Evolutionary conservation across 1,140 invertebrate genomes (phyloP).

Genomic region (Ectropis grisescens): DNA sequence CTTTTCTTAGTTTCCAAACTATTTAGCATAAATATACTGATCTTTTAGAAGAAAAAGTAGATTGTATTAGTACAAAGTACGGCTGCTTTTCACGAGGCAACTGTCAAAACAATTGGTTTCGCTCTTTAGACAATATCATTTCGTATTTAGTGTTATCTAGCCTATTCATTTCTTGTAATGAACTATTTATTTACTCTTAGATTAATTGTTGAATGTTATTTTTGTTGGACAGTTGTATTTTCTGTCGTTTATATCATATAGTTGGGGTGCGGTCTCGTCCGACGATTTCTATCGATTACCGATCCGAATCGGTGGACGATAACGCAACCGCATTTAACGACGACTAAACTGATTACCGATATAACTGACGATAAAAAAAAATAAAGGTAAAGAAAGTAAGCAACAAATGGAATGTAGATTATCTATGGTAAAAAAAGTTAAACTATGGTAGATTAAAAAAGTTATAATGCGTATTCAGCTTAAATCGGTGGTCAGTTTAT

Average conservation of each 20-base stretch:
- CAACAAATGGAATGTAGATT: too few relatives aligned
- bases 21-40: slow-evolving; percentile 9
- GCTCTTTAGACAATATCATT: slow-evolving; percentile 36
- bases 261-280: not conserved
- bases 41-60: slow-evolving; percentile 8
- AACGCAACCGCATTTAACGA: too few relatives aligned
- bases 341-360: too few relatives aligned
- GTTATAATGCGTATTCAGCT: too few relatives aligned
- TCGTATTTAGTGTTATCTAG: slow-evolving; percentile 20
- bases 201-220: slow-evolving; percentile 34
- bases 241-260: too few relatives aligned
- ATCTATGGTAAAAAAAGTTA: too few relatives aligned
- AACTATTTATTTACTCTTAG: slow-evolving; percentile 26
- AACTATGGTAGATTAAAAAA: too few relatives aligned
- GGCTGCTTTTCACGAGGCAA: slow-evolving; percentile 22
- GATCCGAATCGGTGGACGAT: too few relatives aligned
- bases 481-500: too few relatives aligned
- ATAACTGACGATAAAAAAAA: too few relatives aligned
- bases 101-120: slow-evolving; percentile 34
- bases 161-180: slow-evolving; percentile 17
- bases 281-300: slow-evolving; percentile 2
- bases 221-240: slow-evolving; percentile 13
- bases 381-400: too few relatives aligned
- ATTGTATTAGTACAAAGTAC: slow-evolving; percentile 36
- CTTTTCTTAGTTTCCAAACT: too few relatives aligned